A percentile compares a stretch with the other conserved stretches of the same genome.
These are phyloP conservation scores for Anthonomus grandis DNA, from an alignment of 1,140 invertebrate genomes.

Conservation along the genomic window DNA sequence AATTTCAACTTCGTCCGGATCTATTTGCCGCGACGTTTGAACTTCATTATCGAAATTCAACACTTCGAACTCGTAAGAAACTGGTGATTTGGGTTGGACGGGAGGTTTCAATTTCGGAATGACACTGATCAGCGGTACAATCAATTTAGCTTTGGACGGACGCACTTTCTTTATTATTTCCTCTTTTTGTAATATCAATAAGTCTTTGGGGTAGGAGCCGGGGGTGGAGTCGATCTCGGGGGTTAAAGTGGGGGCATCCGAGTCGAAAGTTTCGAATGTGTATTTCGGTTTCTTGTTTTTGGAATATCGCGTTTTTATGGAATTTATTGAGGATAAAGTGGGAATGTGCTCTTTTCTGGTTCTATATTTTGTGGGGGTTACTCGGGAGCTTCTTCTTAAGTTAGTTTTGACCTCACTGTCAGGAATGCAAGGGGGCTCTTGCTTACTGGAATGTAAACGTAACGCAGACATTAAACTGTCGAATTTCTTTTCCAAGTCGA, in stretches of 20 bases:
- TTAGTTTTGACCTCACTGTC: no score
- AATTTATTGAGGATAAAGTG: not conserved
- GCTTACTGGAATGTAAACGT: no score
- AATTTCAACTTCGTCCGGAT: conserved; percentile 3
- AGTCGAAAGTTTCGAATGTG: no score
- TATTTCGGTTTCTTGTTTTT: no score
- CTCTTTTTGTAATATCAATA: not conserved
- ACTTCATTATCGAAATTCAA: not conserved
- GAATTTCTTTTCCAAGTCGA: no score
- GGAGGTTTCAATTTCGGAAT: no score
- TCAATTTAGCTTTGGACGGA: not conserved
- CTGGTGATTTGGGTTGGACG: not conserved
- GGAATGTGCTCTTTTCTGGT: not conserved
- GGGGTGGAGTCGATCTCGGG: no score
- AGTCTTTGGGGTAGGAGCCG: no score
- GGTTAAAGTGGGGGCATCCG: no score
- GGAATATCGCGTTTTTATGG: not conserved
- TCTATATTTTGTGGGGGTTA: not conserved
- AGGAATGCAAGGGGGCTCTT: no score
- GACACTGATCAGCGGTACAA: not conserved
- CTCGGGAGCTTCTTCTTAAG: no score
- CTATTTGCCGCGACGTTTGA: not conserved
- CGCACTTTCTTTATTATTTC: not conserved
- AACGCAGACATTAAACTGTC: no score
- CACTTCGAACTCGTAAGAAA: not conserved